Conservation (phyloP, 2,888 invertebrate genomes). For the Anticlea derivata region DNA sequence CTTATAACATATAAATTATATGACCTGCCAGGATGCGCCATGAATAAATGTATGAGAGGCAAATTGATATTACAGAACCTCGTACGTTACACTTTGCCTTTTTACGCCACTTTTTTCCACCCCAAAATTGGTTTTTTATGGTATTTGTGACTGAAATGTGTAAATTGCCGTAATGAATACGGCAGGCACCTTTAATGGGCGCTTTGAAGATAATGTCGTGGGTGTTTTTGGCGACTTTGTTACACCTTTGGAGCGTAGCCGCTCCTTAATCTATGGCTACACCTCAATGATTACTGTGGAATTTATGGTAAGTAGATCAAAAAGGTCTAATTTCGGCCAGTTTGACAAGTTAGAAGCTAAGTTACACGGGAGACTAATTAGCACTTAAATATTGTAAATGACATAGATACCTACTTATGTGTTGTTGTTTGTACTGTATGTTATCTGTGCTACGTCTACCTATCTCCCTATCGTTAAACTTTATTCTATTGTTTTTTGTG, state of each 20-base stretch:
- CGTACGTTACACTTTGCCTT: conserved; percentile 72
- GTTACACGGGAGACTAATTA: too few relatives aligned
- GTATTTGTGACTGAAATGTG: conserved; percentile 75
- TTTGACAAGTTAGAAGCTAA: too few relatives aligned
- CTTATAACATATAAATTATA: conserved; percentile 81
- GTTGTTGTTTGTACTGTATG: too few relatives aligned
- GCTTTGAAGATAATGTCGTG: conserved; percentile 1
- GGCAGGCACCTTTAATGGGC: conserved; percentile 19
- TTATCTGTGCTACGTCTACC: too few relatives aligned
- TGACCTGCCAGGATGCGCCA: conserved; percentile 72
- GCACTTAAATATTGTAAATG: too few relatives aligned
- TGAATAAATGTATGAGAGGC: conserved; percentile 81
- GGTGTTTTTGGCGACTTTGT: conserved; percentile 8
- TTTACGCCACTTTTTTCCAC: conserved; percentile 58
- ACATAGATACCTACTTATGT: too few relatives aligned
- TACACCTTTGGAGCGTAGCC: too few relatives aligned
- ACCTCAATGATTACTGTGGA: background rate
- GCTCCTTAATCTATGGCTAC: too few relatives aligned
- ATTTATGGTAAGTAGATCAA: background rate
- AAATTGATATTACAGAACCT: conserved; percentile 78
- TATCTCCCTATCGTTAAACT: too few relatives aligned
- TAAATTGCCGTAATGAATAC: conserved; percentile 73
- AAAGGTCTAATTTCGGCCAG: too few relatives aligned
- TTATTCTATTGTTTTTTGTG: too few relatives aligned
- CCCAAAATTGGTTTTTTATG: conserved; percentile 76